Base-by-base conservation (phyloP, 1,140 invertebrate genomes). In the Arion vulgaris region DNA sequence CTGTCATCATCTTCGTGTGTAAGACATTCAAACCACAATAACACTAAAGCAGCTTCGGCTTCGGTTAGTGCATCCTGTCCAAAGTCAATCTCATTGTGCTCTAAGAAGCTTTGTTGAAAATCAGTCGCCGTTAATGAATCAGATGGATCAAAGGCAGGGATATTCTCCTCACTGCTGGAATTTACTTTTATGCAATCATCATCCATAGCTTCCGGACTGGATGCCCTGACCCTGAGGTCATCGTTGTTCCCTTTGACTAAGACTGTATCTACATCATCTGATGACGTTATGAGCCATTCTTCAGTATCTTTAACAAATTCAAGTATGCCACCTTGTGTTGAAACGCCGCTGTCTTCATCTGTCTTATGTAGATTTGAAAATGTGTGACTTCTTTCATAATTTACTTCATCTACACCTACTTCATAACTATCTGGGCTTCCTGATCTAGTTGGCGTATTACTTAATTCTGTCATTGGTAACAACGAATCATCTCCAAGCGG, bases 191-290 rank as follows among this genome's bases (percentile, higher is more conserved):
- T 74, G 38, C 72, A 74, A 28, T 74, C 72, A 74, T 74, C 72
- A 49, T 74, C 72, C 2, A 74, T 39, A 41, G 72, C 72, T 74
- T 74, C 72, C 11, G 72, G 72, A 49, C 72, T 74, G 19, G 72
- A 26, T 1, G 72, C 19, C 45, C 72, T 74, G 72, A 13, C n/a
- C 72, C 41, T 74, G 38, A 74, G 13, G 23, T 74, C 36, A 17
- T 17, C 15, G n/a, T 38, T 23, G 23, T 69, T 28, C 36, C 4
- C 23, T 34, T 32, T n/a, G n/a, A 23, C 15, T 34, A 28, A 23
- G 28, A 5, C 13, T 11, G 23, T 38, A 15, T 69, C 68, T 34
- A 69, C n/a, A 5, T 36, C 68, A 32, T 69, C 68, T 69, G 68
- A 69, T 69, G 68, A 34, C 15, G 68, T 69, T 38, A 38, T 9